Base-by-base conservation (phyloP, 2,113 vertebrate genomes). In the sheep (Ovis aries) region DNA sequence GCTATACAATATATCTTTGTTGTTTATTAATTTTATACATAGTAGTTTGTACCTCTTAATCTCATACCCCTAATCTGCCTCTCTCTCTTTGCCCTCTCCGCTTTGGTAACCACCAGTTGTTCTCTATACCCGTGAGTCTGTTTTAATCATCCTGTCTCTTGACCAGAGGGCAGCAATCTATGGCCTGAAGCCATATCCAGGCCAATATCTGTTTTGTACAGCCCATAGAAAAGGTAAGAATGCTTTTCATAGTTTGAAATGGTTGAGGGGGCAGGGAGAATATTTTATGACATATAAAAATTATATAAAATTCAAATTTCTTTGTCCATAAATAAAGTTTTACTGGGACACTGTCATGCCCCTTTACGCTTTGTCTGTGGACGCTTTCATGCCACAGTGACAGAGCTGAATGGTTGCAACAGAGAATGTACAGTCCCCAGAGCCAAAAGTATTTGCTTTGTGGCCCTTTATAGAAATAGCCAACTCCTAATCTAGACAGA, bases 241-340 rank as follows among this genome's bases (percentile, higher is more conserved):
- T 27, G 36, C 33, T 40, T 86, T 84, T 93, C 3, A 71, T 7
- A 50, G 83, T 83, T 87, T 88, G 80, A 84, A 92, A 50, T 81
- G 29, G 27, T 43, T n/a, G 12, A 9, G 36, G 45, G 29, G 16
- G 23, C 27, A 43, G 55, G 25, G 55, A 64, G 50, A 90, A 86
- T 74, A 78, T n/a, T 50, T 50, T 16, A 90, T 48, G 50, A 64
- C 52, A 94, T 5, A 16, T 91, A 74, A 94, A 92, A 94, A 57
- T 88, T 31, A 31, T 4, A 80, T 43, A 7, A 55, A 86, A 83
- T 91, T 95, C 33, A 71, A 86, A 74, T 43, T 84, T 77, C 36
- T 60, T 40, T 33, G 1, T 62, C 57, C 23, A 14, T 84, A n/a
- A 74, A 43, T n/a, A 36, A 80, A 62, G 50, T 59, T 71, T 29